Base-by-base conservation (phyloP, 2,113 vertebrate genomes). In the Pimephales promelas region DNA sequence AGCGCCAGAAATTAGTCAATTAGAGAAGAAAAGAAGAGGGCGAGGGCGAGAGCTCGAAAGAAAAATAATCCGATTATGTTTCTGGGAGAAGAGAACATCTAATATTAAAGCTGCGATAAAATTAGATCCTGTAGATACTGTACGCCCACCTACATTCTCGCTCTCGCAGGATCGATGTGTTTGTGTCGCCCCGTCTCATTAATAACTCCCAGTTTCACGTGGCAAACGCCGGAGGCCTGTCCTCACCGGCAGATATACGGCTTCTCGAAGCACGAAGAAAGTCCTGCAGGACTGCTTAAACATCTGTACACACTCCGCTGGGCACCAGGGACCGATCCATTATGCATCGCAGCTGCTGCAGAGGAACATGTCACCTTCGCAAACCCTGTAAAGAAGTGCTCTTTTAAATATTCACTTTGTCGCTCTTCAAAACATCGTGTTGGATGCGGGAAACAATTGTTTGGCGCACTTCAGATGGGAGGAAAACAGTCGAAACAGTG, bases 281-380 rank as follows among this genome's bases (percentile, higher is more conserved):
- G 66, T 79, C 85, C 68, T 26, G 2, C 34, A 34, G 68, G 72
- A 81, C 47, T 43, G 74, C 43, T 76, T 81, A 61, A 76, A 84
- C 36, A 40, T 79, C 31, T 74, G 73, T 43, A 78, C 26, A 13
- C 24, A 5, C 71, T 49, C 54, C 45, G 4, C 52, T 59, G 8
- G 10, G 59, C 62, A 72, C 66, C 72, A 18, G 14, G 49, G 52
- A 31, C 79, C 3, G 7, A 79, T 86, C 59, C 10, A 73, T 79
- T 83, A 83, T 83, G 68, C 81, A 86, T 66, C n/a, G 62, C 45
- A 56, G 56, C 31, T 59, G 75, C 34, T 52, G 59, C 31, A 18
- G 59, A 34, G 68, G 9, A 64, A 66, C 11, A 66, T 79, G 66
- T 79, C 66, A 79, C 75, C 75, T 79, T 9, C 57, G 73, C n/a